Conservation (phyloP, 2,888 invertebrate genomes). For the Torymus aiolomorphi region DNA sequence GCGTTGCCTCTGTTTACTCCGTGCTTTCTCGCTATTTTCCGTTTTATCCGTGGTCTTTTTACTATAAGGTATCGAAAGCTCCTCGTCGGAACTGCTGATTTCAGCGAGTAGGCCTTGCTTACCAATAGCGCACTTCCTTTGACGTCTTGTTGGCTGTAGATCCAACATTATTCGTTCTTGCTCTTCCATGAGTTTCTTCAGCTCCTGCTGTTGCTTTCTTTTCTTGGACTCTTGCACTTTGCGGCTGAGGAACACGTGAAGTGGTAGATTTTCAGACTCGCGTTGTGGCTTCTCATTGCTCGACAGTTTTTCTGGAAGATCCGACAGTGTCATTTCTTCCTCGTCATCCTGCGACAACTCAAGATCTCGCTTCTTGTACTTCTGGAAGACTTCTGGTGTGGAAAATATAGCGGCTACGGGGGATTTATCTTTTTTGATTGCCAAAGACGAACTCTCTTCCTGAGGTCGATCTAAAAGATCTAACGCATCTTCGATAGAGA, state of each 20-base stretch:
- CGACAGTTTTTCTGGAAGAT: slow-evolving; percentile 74
- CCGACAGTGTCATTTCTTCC: slow-evolving; percentile 69
- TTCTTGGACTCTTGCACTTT: slow-evolving; percentile 73
- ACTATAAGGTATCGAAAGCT: slow-evolving; percentile 53
- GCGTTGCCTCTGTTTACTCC: slow-evolving; percentile 65
- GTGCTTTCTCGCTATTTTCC: slow-evolving; percentile 64
- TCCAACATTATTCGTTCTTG: slow-evolving; percentile 68
- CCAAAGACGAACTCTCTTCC: slow-evolving; percentile 56
- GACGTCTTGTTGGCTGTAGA: slow-evolving; percentile 73
- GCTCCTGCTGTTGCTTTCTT: slow-evolving; percentile 68
- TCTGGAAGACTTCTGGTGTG: slow-evolving; percentile 14
- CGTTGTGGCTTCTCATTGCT: slow-evolving; percentile 71
- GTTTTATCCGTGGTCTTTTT: slow-evolving; percentile 58
- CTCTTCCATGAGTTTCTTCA: slow-evolving; percentile 67
- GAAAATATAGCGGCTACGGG: neutral
- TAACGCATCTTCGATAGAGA: slow-evolving; percentile 70
- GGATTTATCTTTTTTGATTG: slow-evolving; percentile 36
- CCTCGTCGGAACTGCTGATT: slow-evolving; percentile 76
- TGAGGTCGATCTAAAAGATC: slow-evolving; percentile 66
- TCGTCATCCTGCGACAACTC: slow-evolving; percentile 56
- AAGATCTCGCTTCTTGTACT: slow-evolving; percentile 18
- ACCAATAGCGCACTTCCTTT: slow-evolving; percentile 87
- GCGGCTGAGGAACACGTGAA: slow-evolving; percentile 71
- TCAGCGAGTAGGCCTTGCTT: slow-evolving; percentile 87
- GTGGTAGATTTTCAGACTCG: slow-evolving; percentile 71